phyloP scores from a whole-genome alignment of 2,113 vertebrate species.

The Silurus glanis region DNA sequence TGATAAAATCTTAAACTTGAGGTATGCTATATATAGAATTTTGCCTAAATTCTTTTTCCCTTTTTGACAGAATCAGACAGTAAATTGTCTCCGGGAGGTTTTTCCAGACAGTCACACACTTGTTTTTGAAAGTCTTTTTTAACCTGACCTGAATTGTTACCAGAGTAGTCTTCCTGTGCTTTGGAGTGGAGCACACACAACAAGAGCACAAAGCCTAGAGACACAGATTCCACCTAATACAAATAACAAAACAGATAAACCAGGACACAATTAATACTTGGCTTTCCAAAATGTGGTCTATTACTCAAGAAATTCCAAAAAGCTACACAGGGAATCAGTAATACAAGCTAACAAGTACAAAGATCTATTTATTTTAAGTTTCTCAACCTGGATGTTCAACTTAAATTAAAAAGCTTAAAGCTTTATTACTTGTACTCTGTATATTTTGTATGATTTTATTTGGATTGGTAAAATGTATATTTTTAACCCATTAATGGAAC shows the following conservation, averaged over 20 bases:
- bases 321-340: not conserved
- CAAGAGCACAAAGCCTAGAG: slow-evolving; percentile 54
- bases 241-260: slow-evolving; percentile 11
- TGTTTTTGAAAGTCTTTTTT: not conserved
- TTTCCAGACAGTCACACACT: not conserved
- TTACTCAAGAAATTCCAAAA: not conserved
- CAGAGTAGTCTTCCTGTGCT: slow-evolving; percentile 68
- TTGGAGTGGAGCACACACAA: slow-evolving; percentile 54
- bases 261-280: not conserved
- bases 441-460: slow-evolving; percentile 13
- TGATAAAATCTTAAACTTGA: not conserved
- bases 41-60: not conserved
- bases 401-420: not conserved
- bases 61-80: not conserved
- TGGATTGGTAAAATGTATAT: slow-evolving; percentile 45
- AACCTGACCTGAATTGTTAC: slow-evolving; percentile 65
- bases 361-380: not conserved
- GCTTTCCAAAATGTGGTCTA: no score
- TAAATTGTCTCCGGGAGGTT: not conserved
- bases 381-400: slow-evolving; percentile 45
- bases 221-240: slow-evolving; percentile 58
- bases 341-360: not conserved
- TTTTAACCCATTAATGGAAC: not conserved
- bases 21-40: not conserved
- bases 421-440: not conserved